Percentiles rank a stretch among this genome's conserved stretches.
These are phyloP conservation scores for Sylvilagus floridanus DNA, from an alignment of 2,797 vertebrate genomes.

Conservation along the genomic window DNA sequence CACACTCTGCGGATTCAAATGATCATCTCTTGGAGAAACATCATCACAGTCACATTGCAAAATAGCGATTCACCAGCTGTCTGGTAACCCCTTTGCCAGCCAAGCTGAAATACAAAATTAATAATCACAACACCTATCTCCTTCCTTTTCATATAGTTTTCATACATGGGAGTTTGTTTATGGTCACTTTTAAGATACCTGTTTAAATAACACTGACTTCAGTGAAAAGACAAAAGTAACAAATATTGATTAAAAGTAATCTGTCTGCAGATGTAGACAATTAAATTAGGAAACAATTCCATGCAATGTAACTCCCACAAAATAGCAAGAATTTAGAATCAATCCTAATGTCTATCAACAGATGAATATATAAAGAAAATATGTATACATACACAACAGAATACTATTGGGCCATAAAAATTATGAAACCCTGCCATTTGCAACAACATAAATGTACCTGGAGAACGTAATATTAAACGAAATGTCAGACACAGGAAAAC, in stretches of 20 bases:
- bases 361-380: too few species aligned
- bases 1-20: not conserved
- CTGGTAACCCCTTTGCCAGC: not conserved
- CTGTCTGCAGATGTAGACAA: not conserved
- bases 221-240: conserved; percentile 25
- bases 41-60: not conserved
- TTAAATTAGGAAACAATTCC: not conserved
- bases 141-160: not conserved
- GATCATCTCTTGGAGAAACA: not conserved
- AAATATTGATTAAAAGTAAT: not conserved
- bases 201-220: conserved; percentile 13
- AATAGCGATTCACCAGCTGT: not conserved
- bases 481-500: too few species aligned
- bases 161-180: not conserved
- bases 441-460: too few species aligned
- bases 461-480: too few species aligned
- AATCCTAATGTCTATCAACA: too few species aligned
- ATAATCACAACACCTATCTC: not conserved
- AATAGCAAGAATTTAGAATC: too few species aligned
- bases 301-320: not conserved
- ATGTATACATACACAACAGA: too few species aligned
- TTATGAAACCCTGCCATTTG: too few species aligned
- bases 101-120: not conserved
- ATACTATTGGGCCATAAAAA: too few species aligned
- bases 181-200: not conserved